Percentiles rank a stretch among this genome's conserved stretches.
Conservation (phyloP, 2,113 vertebrate genomes). For the Myotis brandtii region DNA sequence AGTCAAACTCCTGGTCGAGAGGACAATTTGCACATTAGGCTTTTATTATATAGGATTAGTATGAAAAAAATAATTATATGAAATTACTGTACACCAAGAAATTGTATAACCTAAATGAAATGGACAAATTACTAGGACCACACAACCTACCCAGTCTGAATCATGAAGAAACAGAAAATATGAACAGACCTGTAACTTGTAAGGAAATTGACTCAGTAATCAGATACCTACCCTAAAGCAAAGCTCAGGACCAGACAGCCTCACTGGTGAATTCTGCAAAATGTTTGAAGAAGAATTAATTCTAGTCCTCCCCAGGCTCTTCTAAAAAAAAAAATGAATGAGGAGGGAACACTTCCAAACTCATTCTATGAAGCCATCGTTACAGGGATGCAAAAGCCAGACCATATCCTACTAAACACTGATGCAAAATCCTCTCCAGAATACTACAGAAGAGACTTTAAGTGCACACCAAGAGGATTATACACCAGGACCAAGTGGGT, state of each 20-base stretch:
- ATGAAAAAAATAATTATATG: not conserved
- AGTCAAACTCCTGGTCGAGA: no score
- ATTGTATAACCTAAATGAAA: not conserved
- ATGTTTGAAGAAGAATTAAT: not conserved
- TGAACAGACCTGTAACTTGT: not conserved
- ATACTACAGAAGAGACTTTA: not conserved
- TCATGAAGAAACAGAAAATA: not conserved
- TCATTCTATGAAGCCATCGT: not conserved
- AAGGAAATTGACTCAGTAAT: not conserved
- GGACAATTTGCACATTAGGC: no score
- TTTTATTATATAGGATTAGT: no score
- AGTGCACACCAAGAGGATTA: not conserved
- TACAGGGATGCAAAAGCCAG: not conserved
- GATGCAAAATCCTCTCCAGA: not conserved
- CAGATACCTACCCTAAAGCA: not conserved
- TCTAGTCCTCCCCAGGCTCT: not conserved
- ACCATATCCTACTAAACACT: not conserved
- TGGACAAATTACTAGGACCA: not conserved
- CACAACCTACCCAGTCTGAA: not conserved
- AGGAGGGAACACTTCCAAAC: not conserved
- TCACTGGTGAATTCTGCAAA: not conserved
- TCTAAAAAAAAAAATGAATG: not conserved
- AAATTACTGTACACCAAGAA: not conserved
- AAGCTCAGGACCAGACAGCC: not conserved
- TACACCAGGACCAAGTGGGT: not conserved